Evolutionary conservation across 2,113 vertebrate species (phyloP).

Genomic region (Trematocara zebra): DNA sequence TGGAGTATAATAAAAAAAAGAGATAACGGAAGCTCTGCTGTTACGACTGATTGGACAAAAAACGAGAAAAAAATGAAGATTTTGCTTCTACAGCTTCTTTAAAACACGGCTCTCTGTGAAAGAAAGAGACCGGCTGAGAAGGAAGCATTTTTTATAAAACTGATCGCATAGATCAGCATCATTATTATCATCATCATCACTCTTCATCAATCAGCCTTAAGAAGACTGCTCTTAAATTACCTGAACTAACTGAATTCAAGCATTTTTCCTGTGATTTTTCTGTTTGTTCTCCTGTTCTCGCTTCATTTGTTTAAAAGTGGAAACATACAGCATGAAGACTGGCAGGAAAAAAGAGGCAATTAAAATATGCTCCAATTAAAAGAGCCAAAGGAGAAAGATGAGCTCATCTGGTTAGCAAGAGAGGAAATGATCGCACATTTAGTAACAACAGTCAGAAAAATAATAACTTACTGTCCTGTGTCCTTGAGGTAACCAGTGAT

Average conservation of each 20-base stretch:
- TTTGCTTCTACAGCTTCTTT: not conserved
- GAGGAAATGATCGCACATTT: not conserved
- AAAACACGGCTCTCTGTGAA: not conserved
- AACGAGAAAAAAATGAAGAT: not conserved
- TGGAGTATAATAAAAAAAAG: not conserved
- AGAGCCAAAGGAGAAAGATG: not conserved
- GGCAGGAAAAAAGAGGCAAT: not conserved
- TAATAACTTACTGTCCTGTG: not conserved
- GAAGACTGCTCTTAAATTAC: not conserved
- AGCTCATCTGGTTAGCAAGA: not conserved
- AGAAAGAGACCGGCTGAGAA: not conserved
- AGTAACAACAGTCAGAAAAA: not conserved
- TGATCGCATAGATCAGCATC: rapidly evolving
- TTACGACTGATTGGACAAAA: not conserved
- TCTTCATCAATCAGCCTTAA: not conserved
- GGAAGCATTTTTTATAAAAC: not conserved
- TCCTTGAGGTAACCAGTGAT: not conserved
- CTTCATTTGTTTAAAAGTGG: not conserved
- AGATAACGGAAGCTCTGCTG: not conserved
- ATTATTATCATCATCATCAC: not conserved
- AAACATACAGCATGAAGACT: not conserved
- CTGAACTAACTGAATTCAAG: not conserved
- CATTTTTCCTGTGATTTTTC: not conserved
- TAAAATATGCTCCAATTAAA: not conserved
- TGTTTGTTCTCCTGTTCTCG: not conserved